Evolutionary conservation across 1,140 invertebrate genomes (phyloP).

Genomic region (Ephestia elutella): DNA sequence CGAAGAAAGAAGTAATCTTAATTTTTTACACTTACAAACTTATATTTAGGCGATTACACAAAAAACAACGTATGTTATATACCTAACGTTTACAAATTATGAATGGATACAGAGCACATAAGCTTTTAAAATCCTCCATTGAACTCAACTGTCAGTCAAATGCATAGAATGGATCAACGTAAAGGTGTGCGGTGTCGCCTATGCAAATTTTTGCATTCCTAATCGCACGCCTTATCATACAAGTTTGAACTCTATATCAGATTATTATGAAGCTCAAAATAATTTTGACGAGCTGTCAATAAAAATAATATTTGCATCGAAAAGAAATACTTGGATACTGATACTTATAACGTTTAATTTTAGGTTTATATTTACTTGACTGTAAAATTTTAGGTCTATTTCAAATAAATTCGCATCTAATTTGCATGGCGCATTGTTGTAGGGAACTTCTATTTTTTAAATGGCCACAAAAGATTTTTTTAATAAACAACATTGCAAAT

Average conservation of each 20-base stretch:
- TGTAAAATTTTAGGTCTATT: background rate
- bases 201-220: slow-evolving; percentile 59
- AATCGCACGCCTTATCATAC: slow-evolving; percentile 15
- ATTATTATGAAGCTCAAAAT: slow-evolving; percentile 24
- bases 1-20: no score
- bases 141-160: slow-evolving; percentile 68
- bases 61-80: no score
- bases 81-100: no score
- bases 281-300: slow-evolving; percentile 18
- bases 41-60: no score
- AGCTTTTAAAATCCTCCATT: slow-evolving; percentile 22
- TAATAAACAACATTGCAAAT: slow-evolving; percentile 68
- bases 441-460: slow-evolving; percentile 65
- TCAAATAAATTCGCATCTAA: slow-evolving; percentile 43
- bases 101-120: background rate
- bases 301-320: slow-evolving; percentile 60
- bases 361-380: slow-evolving; percentile 29
- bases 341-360: slow-evolving; percentile 21
- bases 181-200: slow-evolving; percentile 63
- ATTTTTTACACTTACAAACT: no score
- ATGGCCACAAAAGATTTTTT: slow-evolving; percentile 70
- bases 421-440: slow-evolving; percentile 70
- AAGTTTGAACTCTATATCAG: slow-evolving; percentile 25
- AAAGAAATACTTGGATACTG: slow-evolving; percentile 27
- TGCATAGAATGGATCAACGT: slow-evolving; percentile 64